Evolutionary conservation across 1,140 invertebrate genomes (phyloP).

Genomic region (Nasonia giraulti): DNA sequence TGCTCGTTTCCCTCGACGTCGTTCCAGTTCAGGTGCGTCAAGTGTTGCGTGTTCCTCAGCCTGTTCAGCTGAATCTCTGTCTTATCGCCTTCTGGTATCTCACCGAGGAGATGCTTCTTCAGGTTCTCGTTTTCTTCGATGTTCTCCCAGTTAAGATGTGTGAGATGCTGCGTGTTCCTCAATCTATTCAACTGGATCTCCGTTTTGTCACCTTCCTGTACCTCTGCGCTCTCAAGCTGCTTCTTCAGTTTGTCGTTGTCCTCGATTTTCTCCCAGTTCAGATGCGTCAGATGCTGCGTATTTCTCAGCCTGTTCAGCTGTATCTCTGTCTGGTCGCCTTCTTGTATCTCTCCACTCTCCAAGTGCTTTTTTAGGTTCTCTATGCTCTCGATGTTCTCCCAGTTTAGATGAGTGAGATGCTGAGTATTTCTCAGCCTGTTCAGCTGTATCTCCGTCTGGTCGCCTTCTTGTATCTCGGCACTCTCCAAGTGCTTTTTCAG

Average conservation of each 20-base stretch:
- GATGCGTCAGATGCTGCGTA: conserved; percentile 53
- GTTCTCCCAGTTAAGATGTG: conserved; percentile 53
- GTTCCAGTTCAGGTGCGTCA: conserved; percentile 54
- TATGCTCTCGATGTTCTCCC: conserved; percentile 22
- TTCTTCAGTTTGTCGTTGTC: not conserved
- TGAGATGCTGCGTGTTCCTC: conserved; percentile 55
- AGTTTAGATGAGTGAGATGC: conserved; percentile 28
- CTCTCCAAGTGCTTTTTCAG: not conserved
- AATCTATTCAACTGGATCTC: conserved; percentile 56
- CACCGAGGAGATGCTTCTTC: not conserved
- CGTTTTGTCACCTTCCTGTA: not conserved
- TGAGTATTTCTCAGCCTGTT: conserved; percentile 54
- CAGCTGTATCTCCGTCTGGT: conserved; percentile 48
- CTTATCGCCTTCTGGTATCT: not conserved
- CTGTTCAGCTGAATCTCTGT: conserved; percentile 55
- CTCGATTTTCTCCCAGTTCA: conserved; percentile 50
- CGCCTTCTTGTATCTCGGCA: not conserved
- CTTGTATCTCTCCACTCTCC: not conserved
- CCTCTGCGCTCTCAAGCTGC: not conserved
- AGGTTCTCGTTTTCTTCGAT: not conserved
- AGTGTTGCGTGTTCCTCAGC: conserved; percentile 55
- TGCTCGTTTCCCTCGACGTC: not conserved
- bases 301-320: conserved; percentile 56
- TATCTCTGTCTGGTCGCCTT: conserved; percentile 40
- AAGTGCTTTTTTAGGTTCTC: not conserved